These are phyloP conservation scores for Alethe diademata DNA, from an alignment of 2,113 vertebrate genomes.

Conservation along the genomic window DNA sequence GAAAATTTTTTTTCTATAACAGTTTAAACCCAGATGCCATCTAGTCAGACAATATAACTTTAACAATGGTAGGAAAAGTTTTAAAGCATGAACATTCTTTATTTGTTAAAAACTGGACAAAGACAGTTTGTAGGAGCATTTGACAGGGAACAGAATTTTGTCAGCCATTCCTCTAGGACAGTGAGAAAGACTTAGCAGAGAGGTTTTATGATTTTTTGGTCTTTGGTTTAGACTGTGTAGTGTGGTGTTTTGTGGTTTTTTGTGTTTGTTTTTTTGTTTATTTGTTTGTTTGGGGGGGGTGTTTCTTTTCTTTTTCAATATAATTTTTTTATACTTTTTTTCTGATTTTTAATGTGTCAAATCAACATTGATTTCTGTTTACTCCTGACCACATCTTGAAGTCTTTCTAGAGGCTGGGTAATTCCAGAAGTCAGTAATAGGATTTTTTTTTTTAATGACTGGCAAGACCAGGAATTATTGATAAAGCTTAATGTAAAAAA, in stretches of 20 bases:
- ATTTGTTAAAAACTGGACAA: background rate
- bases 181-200: background rate
- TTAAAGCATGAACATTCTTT: background rate
- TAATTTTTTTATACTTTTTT: background rate
- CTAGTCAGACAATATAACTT: background rate
- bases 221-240: background rate
- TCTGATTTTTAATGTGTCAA: background rate
- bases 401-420: background rate
- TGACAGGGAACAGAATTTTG: background rate
- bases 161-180: background rate
- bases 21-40: background rate
- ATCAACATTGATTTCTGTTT: background rate
- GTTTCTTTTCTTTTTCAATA: too few relatives aligned
- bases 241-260: rapidly evolving
- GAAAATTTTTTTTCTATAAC: background rate
- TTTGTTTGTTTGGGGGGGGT: background rate
- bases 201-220: background rate
- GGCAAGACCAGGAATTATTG: background rate
- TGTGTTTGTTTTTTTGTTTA: background rate
- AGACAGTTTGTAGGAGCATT: background rate
- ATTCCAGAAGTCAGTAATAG: background rate
- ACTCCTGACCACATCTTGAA: background rate
- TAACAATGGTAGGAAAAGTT: background rate
- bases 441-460: background rate
- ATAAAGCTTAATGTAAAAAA: background rate